Base-by-base conservation (phyloP, 2,797 vertebrate genomes). In the Tachyglossus aculeatus region DNA sequence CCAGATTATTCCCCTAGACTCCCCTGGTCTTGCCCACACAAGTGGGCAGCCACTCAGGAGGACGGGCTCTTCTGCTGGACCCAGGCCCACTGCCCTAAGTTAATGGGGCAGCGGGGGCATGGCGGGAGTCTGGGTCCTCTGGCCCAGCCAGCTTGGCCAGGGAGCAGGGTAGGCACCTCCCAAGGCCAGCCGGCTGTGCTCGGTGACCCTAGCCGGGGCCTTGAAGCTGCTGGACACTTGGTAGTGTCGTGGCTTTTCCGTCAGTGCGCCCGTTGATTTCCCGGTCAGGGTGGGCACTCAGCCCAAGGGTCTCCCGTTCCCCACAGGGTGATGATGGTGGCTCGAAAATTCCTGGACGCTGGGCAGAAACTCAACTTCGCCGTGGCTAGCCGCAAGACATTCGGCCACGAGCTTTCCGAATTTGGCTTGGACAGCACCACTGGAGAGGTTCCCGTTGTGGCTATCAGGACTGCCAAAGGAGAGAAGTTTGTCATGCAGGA, bases 401-500 rank as follows among this genome's bases (percentile, higher is more conserved):
- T 99, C 87, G 86, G 87, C 78, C 94, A 97, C 0, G 96, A 98
- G 1, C 78, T 99, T 22, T 91, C 97, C 0, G 98, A 99, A 83
- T 94, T 96, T 36, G 97, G 97, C 44, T 80, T 99, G 71, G 96
- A 98, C 38, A 74, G 80, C 73, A 92, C 89, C 31, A 36, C 91
- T 25, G 95, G 95, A 21, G 97, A 99, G 14, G 47, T 96, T 37
- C 98, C 98, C 0, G 82, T 98, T 29, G 96, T 99, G 50, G 94
- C 94, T 72, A 92, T 99, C 87, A 93, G 94, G 83, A 97, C 96
- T 0, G 80, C 91, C 63, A 97, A 96, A 73, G 98, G 97, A 77
- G 96, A 98, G 67, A 99, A 99, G 94, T 99, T 94, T 1, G 91
- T 93, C 86, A 99, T 99, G 98, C 91, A 89, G 2, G 96, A 99